phyloP scores from a whole-genome alignment of 2,888 invertebrate species.

The Apotomis capreana region DNA sequence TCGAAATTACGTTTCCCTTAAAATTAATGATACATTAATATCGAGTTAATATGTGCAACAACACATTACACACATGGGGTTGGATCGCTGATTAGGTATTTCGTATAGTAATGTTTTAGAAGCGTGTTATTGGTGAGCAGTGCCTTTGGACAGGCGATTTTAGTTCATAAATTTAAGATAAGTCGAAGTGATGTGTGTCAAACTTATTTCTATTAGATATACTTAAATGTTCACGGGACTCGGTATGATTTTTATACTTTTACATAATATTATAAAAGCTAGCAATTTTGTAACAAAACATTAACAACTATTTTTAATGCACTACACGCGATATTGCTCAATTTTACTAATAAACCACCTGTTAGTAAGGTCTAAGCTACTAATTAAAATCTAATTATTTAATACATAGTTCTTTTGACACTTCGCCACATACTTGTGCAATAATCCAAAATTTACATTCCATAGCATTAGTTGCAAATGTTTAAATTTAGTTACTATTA shows the following conservation, averaged over 20 bases:
- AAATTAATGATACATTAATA: neutral
- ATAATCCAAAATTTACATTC: slow-evolving; percentile 27
- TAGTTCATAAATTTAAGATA: slow-evolving; percentile 20
- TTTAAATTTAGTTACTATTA: slow-evolving; percentile 15
- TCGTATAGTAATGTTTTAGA: slow-evolving; percentile 2
- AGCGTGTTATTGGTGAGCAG: slow-evolving; percentile 36
- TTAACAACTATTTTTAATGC: neutral
- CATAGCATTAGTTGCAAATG: slow-evolving; percentile 20
- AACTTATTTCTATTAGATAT: slow-evolving; percentile 15
- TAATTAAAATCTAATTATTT: neutral
- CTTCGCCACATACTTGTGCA: slow-evolving; percentile 7
- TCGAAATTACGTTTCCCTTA: neutral
- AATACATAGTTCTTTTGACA: neutral
- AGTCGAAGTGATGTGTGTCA: slow-evolving; percentile 20
- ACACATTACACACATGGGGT: neutral
- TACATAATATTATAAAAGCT: neutral
- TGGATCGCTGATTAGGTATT: neutral
- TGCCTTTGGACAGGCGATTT: slow-evolving; percentile 39
- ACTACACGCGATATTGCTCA: slow-evolving; percentile 22
- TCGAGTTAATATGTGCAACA: too few relatives aligned
- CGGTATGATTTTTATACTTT: slow-evolving; percentile 14
- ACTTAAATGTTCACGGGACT: slow-evolving; percentile 4
- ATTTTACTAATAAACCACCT: neutral
- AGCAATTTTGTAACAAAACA: neutral
- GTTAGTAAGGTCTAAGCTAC: neutral